A percentile compares a stretch with the other conserved stretches of the same genome.
Conservation (phyloP, 2,888 invertebrate species). For the Crematogaster levior region DNA sequence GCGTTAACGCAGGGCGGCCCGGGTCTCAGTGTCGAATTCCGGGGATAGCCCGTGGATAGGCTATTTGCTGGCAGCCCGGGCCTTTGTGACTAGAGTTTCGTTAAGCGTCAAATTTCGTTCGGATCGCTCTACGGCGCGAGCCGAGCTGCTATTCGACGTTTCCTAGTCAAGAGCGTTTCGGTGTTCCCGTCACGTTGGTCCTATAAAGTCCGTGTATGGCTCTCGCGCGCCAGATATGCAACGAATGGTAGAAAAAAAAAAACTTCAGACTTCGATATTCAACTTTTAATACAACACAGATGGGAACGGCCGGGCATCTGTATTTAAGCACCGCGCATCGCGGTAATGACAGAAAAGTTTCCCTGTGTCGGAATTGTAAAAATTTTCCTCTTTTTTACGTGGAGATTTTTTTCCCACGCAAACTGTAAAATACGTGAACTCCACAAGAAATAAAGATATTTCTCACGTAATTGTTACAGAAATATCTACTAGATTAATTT, state of each 20-base stretch:
- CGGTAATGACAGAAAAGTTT: constrained; percentile 45
- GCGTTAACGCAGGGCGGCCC: constrained; percentile 45
- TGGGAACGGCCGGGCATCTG: background rate
- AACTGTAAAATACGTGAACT: background rate
- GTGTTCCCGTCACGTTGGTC: constrained; percentile 66
- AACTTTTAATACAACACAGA: constrained; percentile 42
- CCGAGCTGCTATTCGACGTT: constrained; percentile 63
- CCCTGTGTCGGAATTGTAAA: background rate
- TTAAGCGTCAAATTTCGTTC: constrained; percentile 74
- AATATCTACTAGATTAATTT: constrained; percentile 10
- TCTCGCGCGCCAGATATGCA: constrained; percentile 50
- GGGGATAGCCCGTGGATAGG: constrained; percentile 63
- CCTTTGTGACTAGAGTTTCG: constrained; percentile 70
- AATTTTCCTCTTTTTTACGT: constrained; percentile 10
- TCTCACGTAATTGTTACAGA: background rate
- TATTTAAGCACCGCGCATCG: constrained; percentile 40
- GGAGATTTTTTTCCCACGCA: background rate
- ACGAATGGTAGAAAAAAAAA: constrained; percentile 21
- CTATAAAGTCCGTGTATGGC: constrained; percentile 62
- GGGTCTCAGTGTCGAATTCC: constrained; percentile 63
- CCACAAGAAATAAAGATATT: background rate
- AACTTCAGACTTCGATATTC: constrained; percentile 26
- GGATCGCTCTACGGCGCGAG: constrained; percentile 42
- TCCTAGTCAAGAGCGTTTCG: constrained; percentile 72
- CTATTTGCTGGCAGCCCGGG: constrained; percentile 53